phyloP scores from a whole-genome alignment of 1,140 invertebrate species.

The Cyclina sinensis region DNA sequence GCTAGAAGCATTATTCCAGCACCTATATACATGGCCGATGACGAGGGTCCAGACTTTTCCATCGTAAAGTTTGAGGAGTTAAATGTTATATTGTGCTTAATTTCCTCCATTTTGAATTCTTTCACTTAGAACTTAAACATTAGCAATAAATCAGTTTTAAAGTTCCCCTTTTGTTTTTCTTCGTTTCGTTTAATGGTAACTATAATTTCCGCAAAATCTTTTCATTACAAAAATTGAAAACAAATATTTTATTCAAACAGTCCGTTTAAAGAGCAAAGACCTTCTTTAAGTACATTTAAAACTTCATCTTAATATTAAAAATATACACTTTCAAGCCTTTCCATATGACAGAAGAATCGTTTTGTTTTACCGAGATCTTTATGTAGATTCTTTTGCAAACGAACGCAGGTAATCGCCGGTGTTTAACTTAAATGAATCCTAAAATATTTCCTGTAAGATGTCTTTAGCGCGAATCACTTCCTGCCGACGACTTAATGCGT shows the following conservation, averaged over 20 bases:
- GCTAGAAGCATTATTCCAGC: slow-evolving; percentile 81
- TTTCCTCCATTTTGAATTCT: slow-evolving; percentile 20
- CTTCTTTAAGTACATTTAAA: no score
- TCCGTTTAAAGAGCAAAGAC: no score
- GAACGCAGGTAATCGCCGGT: not conserved
- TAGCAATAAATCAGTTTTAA: no score
- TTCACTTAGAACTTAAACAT: no score
- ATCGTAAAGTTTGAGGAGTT: slow-evolving; percentile 22
- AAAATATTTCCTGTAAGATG: slow-evolving; percentile 18
- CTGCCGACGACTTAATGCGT: slow-evolving; percentile 2
- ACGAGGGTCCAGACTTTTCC: slow-evolving; percentile 69
- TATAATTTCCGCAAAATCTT: no score
- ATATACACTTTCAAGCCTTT: not conserved
- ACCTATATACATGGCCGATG: slow-evolving; percentile 78
- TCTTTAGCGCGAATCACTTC: slow-evolving; percentile 31
- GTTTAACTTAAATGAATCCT: slow-evolving; percentile 39
- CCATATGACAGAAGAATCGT: not conserved
- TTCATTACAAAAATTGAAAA: no score
- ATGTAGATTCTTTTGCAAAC: not conserved
- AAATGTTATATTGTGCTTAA: not conserved
- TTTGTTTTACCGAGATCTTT: not conserved
- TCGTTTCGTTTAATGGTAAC: no score
- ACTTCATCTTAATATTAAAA: no score
- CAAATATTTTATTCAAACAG: no score
- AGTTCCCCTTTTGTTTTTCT: not conserved